These are phyloP conservation scores for Betta splendens DNA, from an alignment of 2,797 vertebrate species.

Conservation along the genomic window DNA sequence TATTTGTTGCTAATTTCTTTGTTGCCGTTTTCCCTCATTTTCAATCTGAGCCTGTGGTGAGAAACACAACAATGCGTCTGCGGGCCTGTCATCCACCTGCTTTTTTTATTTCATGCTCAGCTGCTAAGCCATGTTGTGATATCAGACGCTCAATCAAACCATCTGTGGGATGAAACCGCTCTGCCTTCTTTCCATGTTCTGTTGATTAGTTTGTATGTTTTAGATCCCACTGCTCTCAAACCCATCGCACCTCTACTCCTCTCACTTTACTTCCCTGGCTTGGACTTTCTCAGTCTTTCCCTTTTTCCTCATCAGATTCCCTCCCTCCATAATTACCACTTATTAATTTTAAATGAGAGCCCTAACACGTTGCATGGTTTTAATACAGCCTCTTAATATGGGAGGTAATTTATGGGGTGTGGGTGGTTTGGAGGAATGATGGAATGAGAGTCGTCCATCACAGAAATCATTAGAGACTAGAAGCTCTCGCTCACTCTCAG, in stretches of 20 bases:
- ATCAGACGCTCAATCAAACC: slow-evolving; percentile 35
- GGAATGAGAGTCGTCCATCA: slow-evolving; percentile 78
- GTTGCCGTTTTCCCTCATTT: slow-evolving; percentile 29
- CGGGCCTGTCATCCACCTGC: slow-evolving; percentile 26
- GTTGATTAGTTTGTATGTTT: slow-evolving; percentile 13
- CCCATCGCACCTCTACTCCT: slow-evolving; percentile 15
- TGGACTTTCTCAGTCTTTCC: slow-evolving; percentile 46
- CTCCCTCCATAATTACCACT: slow-evolving; percentile 92
- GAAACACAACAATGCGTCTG: slow-evolving; percentile 9
- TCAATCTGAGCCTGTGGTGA: slow-evolving; percentile 13
- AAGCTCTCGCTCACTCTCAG: slow-evolving; percentile 50
- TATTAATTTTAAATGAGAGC: slow-evolving; percentile 99
- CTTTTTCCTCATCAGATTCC: slow-evolving; percentile 67
- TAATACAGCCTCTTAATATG: slow-evolving; percentile 96
- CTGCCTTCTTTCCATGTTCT: slow-evolving; percentile 9
- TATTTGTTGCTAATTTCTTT: slow-evolving; percentile 38
- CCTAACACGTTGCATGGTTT: slow-evolving; percentile 95
- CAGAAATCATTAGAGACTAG: slow-evolving; percentile 71
- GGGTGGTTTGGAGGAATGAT: slow-evolving; percentile 88
- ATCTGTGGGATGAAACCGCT: slow-evolving; percentile 13
- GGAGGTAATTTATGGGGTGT: slow-evolving; percentile 82
- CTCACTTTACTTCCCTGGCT: not conserved
- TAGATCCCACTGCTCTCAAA: not conserved
- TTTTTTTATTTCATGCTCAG: slow-evolving; percentile 44
- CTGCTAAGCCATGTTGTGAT: slow-evolving; percentile 42